These are phyloP conservation scores for Eptesicus fuscus DNA, from an alignment of 2,113 vertebrate genomes.

Conservation along the genomic window DNA sequence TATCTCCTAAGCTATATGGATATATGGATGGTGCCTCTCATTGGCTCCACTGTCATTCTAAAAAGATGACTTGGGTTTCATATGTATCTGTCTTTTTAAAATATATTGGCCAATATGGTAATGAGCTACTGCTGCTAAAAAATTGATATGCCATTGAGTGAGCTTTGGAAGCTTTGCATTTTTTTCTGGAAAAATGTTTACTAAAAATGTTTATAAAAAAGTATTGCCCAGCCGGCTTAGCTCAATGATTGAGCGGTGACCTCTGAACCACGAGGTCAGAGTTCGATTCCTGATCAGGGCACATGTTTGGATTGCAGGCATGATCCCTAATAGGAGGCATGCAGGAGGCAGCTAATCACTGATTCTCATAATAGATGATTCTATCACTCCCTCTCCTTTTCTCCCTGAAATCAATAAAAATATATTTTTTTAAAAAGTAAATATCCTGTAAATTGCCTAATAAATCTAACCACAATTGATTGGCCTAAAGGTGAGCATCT, in stretches of 20 bases:
- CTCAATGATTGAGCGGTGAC: too few species aligned
- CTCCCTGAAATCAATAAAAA: neutral
- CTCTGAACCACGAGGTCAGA: too few species aligned
- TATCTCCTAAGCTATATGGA: slow-evolving; percentile 33
- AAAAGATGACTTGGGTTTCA: slow-evolving; percentile 59
- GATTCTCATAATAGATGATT: too few species aligned
- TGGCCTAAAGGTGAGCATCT: neutral
- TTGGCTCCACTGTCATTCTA: slow-evolving; percentile 59
- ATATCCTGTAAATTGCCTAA: neutral
- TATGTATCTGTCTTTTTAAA: slow-evolving; percentile 64
- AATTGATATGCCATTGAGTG: neutral
- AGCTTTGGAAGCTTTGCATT: neutral
- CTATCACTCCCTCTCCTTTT: too few species aligned
- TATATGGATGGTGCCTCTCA: slow-evolving; percentile 37
- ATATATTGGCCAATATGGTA: slow-evolving; percentile 49
- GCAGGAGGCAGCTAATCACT: too few species aligned
- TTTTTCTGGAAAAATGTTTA: slow-evolving; percentile 17
- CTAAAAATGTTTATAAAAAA: neutral
- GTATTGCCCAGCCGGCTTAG: neutral
- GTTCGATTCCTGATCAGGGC: too few species aligned
- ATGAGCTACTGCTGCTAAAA: slow-evolving; percentile 3
- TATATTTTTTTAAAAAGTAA: neutral
- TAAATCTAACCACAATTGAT: neutral
- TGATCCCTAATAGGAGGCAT: too few species aligned
- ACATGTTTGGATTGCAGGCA: too few species aligned